Conservation (phyloP, 2,113 vertebrate species). For the Edolisoma coerulescens region DNA sequence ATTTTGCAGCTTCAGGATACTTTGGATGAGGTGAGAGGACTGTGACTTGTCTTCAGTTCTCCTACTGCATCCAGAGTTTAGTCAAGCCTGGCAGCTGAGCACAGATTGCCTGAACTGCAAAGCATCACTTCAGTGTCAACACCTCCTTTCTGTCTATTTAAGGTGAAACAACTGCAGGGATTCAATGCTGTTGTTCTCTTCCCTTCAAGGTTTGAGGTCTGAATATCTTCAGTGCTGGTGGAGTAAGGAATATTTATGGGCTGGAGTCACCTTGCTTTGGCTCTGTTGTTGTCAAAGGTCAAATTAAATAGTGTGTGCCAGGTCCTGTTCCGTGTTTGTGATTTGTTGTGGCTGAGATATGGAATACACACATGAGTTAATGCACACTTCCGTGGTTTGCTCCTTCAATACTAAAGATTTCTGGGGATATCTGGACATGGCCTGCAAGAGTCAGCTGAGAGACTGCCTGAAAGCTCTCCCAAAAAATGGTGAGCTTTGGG, state of each 20-base stretch:
- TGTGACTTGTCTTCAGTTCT: neutral
- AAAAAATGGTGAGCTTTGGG: neutral
- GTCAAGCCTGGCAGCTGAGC: neutral
- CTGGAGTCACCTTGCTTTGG: neutral
- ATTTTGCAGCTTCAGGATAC: neutral
- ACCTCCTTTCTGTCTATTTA: neutral
- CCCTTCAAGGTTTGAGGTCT: neutral
- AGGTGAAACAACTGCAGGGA: neutral
- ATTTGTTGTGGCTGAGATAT: neutral
- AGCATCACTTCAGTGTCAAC: neutral
- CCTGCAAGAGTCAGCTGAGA: neutral
- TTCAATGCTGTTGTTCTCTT: fast-evolving
- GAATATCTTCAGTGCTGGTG: neutral
- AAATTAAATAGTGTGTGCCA: neutral
- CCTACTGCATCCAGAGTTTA: neutral
- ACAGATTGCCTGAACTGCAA: neutral
- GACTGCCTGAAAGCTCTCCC: neutral
- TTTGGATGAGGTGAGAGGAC: neutral
- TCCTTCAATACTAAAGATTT: neutral
- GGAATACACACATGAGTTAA: fast-evolving
- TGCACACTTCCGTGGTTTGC: neutral
- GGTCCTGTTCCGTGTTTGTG: neutral
- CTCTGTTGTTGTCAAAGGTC: fast-evolving
- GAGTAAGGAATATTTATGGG: neutral
- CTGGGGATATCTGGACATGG: neutral